phyloP scores from a whole-genome alignment of 1,140 invertebrate species.

The Apis dorsata region DNA sequence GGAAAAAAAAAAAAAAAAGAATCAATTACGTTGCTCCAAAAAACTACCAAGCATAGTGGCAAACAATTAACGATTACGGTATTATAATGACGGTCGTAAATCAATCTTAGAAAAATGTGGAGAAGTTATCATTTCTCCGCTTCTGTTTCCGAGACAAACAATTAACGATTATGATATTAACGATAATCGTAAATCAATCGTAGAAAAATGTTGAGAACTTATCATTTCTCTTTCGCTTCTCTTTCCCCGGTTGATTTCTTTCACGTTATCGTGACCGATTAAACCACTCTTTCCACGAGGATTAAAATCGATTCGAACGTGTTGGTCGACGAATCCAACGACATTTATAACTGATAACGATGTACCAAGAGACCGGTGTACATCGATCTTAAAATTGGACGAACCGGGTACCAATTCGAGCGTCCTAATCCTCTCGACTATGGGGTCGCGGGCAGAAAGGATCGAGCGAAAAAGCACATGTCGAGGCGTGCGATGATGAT shows the following conservation, averaged over 20 bases:
- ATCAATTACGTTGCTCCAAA: no score
- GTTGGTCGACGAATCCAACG: not conserved
- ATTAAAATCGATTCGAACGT: not conserved
- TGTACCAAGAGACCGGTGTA: not conserved
- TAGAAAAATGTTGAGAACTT: slow-evolving; percentile 9
- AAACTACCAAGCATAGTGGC: not conserved
- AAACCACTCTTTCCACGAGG: slow-evolving; percentile 17
- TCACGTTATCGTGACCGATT: slow-evolving; percentile 10
- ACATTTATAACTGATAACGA: not conserved
- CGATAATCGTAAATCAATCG: slow-evolving; percentile 25
- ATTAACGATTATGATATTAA: slow-evolving; percentile 1
- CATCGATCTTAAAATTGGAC: not conserved
- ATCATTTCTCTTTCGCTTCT: not conserved
- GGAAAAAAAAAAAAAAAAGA: no score
- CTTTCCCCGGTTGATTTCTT: not conserved
- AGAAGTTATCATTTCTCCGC: slow-evolving; percentile 10
- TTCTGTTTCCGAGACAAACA: not conserved
- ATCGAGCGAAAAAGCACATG: not conserved
- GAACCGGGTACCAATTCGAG: no score
- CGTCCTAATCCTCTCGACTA: no score
- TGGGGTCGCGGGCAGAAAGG: not conserved
- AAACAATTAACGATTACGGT: slow-evolving; percentile 1
- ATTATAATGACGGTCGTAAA: slow-evolving; percentile 12
- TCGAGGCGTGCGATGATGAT: slow-evolving; percentile 1
- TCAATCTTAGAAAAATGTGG: not conserved